Percentiles rank a stretch among this genome's conserved stretches.
Evolutionary conservation across 35 echinoderm and acorn worm species (phyloP).

Genomic region (Patiria miniata): DNA sequence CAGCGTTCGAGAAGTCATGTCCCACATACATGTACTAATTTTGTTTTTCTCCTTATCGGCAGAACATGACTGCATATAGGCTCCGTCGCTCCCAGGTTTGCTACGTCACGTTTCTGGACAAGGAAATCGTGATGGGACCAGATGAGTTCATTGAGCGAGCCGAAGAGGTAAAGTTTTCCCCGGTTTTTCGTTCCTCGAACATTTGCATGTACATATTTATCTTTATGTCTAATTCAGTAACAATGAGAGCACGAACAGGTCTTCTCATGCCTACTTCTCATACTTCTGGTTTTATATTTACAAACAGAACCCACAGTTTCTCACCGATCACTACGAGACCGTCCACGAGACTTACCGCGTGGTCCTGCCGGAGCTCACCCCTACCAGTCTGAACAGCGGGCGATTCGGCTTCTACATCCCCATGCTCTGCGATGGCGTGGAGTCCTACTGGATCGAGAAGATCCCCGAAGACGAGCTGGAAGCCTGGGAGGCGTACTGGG

Average conservation of each 20-base stretch:
- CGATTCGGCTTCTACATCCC: background rate
- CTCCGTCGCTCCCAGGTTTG: background rate
- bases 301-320: background rate
- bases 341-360: background rate
- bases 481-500: background rate
- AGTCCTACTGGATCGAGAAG: conserved; percentile 27
- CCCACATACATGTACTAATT: too few relatives aligned
- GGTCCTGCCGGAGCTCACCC: background rate
- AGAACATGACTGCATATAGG: background rate
- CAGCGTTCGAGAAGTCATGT: too few relatives aligned
- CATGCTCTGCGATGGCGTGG: background rate
- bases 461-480: background rate
- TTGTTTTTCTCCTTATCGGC: background rate
- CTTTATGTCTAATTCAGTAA: too few relatives aligned
- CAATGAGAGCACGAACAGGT: too few relatives aligned
- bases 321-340: background rate
- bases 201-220: too few relatives aligned
- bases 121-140: background rate
- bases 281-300: too few relatives aligned
- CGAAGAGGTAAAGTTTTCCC: background rate
- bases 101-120: conserved; percentile 3
- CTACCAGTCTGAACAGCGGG: background rate
- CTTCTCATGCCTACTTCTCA: too few relatives aligned
- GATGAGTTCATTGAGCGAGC: background rate
- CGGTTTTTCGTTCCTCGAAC: too few relatives aligned